Percentiles rank a stretch among this genome's conserved stretches.
These are phyloP conservation scores for Nerophis lumbriciformis DNA, from an alignment of 2,113 vertebrate genomes.

Conservation along the genomic window DNA sequence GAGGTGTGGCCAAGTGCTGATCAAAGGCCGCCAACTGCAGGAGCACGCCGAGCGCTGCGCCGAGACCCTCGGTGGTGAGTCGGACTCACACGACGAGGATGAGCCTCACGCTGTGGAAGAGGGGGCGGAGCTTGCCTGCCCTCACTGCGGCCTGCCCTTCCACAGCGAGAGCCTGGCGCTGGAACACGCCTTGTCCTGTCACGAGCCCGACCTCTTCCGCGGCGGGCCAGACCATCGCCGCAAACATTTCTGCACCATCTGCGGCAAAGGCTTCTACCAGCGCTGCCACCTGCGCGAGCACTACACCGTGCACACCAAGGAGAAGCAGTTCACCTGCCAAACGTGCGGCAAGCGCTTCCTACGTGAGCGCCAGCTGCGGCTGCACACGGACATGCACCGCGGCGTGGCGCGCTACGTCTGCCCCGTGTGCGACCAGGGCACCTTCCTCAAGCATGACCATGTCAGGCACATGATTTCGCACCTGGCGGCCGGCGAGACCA, in stretches of 20 bases:
- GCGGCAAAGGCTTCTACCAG: conserved; percentile 96
- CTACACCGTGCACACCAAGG: conserved; percentile 97
- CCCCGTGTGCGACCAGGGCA: conserved; percentile 96
- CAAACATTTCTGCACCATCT: conserved; percentile 96
- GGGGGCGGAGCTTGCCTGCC: conserved; percentile 79
- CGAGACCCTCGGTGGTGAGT: conserved; percentile 81
- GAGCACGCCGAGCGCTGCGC: conserved; percentile 92
- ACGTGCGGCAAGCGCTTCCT: conserved; percentile 98
- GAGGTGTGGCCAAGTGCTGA: conserved; percentile 90
- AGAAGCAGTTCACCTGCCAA: conserved; percentile 97
- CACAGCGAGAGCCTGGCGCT: conserved; percentile 85
- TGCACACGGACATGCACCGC: conserved; percentile 99
- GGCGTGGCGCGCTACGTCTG: conserved; percentile 97
- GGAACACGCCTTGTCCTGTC: conserved; percentile 88
- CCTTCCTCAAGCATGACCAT: conserved; percentile 98
- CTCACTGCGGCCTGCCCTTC: conserved; percentile 86
- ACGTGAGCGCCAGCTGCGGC: conserved; percentile 89
- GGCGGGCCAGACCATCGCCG: conserved; percentile 87
- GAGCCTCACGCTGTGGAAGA: conserved; percentile 76
- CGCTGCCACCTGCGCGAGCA: conserved; percentile 97
- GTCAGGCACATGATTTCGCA: conserved; percentile 99
- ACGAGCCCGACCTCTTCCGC: conserved; percentile 83
- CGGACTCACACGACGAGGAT: conserved; percentile 80
- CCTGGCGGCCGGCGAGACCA: conserved; percentile 91
- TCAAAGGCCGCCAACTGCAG: conserved; percentile 92